phyloP scores from a whole-genome alignment of 2,113 vertebrate species.

The Vulpes ferrilata region DNA sequence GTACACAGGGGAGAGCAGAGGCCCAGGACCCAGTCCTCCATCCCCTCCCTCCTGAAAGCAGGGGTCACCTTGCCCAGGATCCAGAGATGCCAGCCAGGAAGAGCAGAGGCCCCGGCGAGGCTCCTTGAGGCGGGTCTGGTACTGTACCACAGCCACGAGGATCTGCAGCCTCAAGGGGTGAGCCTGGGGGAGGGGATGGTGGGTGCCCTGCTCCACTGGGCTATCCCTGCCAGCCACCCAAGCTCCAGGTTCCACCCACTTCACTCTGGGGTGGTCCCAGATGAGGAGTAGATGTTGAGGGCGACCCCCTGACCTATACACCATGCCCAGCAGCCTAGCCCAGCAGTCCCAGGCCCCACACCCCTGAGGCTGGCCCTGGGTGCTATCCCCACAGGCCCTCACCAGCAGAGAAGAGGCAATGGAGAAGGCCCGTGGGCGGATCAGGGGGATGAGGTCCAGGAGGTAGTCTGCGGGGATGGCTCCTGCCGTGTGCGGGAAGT shows the following conservation, averaged over 20 bases:
- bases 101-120: slow-evolving; percentile 95
- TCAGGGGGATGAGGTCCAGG: slow-evolving; percentile 94
- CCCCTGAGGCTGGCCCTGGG: not conserved
- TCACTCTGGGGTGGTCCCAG: too few species aligned
- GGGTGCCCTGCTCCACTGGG: fast-evolving
- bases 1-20: fast-evolving
- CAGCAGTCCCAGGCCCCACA: not conserved
- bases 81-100: slow-evolving; percentile 94
- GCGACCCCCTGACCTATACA: fast-evolving
- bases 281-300: fast-evolving
- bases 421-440: slow-evolving; percentile 96
- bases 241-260: not conserved
- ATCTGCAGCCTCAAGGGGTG: slow-evolving; percentile 92
- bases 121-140: slow-evolving; percentile 92
- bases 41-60: fast-evolving
- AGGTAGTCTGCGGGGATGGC: slow-evolving; percentile 91
- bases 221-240: not conserved
- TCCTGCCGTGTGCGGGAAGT: slow-evolving; percentile 93
- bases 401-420: slow-evolving; percentile 95
- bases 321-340: fast-evolving
- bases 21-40: not conserved
- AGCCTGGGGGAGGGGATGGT: slow-evolving; percentile 83
- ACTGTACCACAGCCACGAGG: slow-evolving; percentile 95
- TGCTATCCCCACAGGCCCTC: slow-evolving; percentile 45
- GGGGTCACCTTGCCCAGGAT: slow-evolving; percentile 89